Percentiles rank a stretch among this genome's conserved stretches.
phyloP scores from a whole-genome alignment of 2,113 vertebrate species.

The Mionectes macconnelli region DNA sequence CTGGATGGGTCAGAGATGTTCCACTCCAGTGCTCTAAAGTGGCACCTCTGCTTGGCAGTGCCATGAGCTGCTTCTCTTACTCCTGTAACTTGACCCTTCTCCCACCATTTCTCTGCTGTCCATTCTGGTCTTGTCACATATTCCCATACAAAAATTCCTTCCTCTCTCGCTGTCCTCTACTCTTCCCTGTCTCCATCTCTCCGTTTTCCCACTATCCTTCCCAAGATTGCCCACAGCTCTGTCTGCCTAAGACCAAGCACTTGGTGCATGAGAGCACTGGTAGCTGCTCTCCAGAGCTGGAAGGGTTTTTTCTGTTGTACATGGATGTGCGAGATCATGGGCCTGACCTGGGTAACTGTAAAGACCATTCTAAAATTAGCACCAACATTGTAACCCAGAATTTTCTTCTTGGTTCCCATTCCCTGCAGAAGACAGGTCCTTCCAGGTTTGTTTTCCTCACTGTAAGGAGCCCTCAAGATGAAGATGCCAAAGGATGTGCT shows the following conservation, averaged over 20 bases:
- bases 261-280: fast-evolving
- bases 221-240: not conserved
- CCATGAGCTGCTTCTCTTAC: not conserved
- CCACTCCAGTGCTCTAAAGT: not conserved
- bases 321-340: not conserved
- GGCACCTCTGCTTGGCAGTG: not conserved
- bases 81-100: not conserved
- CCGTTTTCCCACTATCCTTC: not conserved
- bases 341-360: not conserved
- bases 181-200: not conserved
- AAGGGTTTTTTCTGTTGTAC: not conserved
- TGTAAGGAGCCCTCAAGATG: not conserved
- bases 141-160: not conserved
- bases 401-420: not conserved
- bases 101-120: not conserved
- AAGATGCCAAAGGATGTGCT: not conserved
- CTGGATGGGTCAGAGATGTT: not conserved
- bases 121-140: not conserved
- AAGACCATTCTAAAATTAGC: not conserved
- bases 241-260: not conserved
- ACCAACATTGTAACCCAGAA: not conserved
- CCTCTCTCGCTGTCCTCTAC: not conserved
- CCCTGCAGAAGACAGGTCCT: not conserved
- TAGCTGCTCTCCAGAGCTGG: not conserved
- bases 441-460: not conserved